A percentile compares a stretch with the other conserved stretches of the same genome.
These are phyloP conservation scores for Periophthalmus magnuspinnatus DNA, from an alignment of 2,797 vertebrate species.

Conservation along the genomic window DNA sequence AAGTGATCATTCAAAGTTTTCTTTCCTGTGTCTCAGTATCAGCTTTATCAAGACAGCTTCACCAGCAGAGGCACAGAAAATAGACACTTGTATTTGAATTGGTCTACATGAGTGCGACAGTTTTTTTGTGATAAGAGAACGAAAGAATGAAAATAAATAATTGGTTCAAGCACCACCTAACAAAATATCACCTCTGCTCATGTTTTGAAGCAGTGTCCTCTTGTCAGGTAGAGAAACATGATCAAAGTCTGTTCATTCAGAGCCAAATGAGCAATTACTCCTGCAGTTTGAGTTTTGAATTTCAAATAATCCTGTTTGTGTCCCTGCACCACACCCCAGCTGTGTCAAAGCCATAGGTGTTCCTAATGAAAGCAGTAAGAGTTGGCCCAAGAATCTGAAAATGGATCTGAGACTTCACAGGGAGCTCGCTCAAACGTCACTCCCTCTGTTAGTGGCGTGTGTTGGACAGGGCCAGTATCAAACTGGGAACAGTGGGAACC, in stretches of 20 bases:
- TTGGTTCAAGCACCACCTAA: neutral
- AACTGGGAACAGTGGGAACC: slow-evolving; percentile 9
- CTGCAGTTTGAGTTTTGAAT: slow-evolving; percentile 32
- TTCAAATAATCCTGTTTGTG: slow-evolving; percentile 26
- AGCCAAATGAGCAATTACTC: slow-evolving; percentile 30
- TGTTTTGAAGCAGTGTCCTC: slow-evolving; percentile 20
- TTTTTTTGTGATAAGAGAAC: slow-evolving; percentile 12
- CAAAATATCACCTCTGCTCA: slow-evolving; percentile 23
- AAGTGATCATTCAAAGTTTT: slow-evolving; percentile 13
- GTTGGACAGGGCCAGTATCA: neutral
- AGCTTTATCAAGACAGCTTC: slow-evolving; percentile 21
- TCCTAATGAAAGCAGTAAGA: slow-evolving; percentile 17
- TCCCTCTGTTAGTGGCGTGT: neutral
- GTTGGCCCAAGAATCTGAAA: slow-evolving; percentile 24
- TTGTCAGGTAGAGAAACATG: slow-evolving; percentile 30
- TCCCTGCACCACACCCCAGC: slow-evolving; percentile 5
- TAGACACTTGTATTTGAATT: slow-evolving; percentile 36
- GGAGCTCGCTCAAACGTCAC: slow-evolving; percentile 6
- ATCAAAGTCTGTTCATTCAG: slow-evolving; percentile 45
- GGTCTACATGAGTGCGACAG: slow-evolving; percentile 21
- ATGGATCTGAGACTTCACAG: slow-evolving; percentile 11
- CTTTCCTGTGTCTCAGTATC: slow-evolving; percentile 23
- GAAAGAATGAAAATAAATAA: neutral
- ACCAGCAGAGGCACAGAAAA: slow-evolving; percentile 19
- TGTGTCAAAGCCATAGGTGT: slow-evolving; percentile 7